Evolutionary conservation across 2,113 vertebrate species (phyloP).

Genomic region (Spheniscus mendiculus): DNA sequence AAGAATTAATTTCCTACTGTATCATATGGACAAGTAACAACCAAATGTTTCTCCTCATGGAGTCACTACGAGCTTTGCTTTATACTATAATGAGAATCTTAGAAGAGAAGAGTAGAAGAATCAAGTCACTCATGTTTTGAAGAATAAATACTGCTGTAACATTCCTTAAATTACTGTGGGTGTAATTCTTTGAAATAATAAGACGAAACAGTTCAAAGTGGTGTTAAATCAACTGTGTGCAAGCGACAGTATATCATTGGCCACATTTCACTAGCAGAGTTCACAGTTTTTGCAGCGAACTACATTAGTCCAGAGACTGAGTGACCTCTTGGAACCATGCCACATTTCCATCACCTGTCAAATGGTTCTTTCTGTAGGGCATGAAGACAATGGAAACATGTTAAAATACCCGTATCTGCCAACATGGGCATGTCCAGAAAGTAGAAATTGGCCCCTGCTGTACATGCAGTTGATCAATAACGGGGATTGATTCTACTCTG

Average conservation of each 20-base stretch:
- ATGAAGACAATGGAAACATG: not conserved
- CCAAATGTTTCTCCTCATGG: not conserved
- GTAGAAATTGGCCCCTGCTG: not conserved
- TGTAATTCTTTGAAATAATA: not conserved
- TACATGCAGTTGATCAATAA: not conserved
- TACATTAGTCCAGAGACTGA: not conserved
- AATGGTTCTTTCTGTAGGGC: conserved; percentile 17
- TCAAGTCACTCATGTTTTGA: not conserved
- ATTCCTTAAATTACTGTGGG: not conserved
- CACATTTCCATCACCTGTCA: conserved; percentile 33
- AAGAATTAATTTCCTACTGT: not conserved
- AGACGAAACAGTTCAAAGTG: not conserved
- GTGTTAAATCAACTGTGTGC: not conserved
- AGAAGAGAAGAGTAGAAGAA: not conserved
- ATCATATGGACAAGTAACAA: not conserved
- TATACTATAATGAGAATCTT: not conserved
- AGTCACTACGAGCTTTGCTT: not conserved
- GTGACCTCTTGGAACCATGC: not conserved
- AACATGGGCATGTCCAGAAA: not conserved
- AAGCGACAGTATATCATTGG: not conserved
- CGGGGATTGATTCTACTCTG: not conserved
- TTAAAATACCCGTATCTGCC: not conserved
- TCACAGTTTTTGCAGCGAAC: not conserved
- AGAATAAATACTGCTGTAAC: not conserved
- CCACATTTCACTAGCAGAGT: not conserved